These are phyloP conservation scores for Liparis tanakae DNA, from an alignment of 2,797 vertebrate genomes.

Conservation along the genomic window DNA sequence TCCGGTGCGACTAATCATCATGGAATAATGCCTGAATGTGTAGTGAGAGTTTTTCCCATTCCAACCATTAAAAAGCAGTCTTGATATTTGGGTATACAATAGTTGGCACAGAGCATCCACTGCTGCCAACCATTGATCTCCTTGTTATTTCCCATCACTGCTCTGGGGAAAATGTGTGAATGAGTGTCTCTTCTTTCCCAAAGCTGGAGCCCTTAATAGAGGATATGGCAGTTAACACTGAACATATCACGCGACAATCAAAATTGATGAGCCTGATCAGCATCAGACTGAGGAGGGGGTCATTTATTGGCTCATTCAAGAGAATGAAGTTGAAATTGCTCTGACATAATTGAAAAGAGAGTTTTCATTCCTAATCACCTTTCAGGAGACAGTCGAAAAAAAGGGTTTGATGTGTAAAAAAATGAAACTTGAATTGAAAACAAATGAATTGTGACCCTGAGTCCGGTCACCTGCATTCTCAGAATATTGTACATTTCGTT, in stretches of 20 bases:
- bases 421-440: conserved; percentile 55
- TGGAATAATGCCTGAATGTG: conserved; percentile 7
- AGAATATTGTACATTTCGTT: conserved; percentile 41
- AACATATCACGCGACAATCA: conserved; percentile 55
- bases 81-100: conserved; percentile 30
- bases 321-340: conserved; percentile 47
- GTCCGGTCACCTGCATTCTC: conserved; percentile 37
- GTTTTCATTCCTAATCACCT: conserved; percentile 56
- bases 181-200: conserved; percentile 35
- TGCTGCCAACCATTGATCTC: conserved; percentile 53
- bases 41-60: not conserved
- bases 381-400: conserved; percentile 44
- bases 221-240: conserved; percentile 36
- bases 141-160: conserved; percentile 45
- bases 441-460: conserved; percentile 50
- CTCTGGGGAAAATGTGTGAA: conserved; percentile 52
- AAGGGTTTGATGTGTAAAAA: conserved; percentile 34
- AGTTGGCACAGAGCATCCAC: conserved; percentile 37
- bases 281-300: conserved; percentile 34
- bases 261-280: conserved; percentile 49
- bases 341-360: conserved; percentile 60
- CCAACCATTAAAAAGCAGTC: not conserved
- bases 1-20: conserved; percentile 33
- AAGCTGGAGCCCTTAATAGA: conserved; percentile 41
- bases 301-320: conserved; percentile 54